phyloP scores from a whole-genome alignment of 2,797 vertebrate species.

The Enteromius afrohamiltoni region DNA sequence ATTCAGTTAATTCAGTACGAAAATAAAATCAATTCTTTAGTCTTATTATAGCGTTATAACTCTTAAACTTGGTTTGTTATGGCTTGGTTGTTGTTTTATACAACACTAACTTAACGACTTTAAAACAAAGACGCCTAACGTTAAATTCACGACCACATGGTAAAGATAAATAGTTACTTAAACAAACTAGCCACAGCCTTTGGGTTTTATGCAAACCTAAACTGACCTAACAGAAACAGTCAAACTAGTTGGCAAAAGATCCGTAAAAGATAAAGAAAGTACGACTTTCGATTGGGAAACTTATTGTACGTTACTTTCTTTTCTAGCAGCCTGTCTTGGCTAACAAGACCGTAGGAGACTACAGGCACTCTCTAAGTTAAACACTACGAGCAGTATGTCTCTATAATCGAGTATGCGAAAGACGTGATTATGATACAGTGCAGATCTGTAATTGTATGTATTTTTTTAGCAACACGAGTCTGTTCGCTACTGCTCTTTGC shows the following conservation, averaged over 20 bases:
- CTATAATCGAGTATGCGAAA: neutral
- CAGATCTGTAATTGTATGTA: neutral
- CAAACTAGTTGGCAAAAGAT: neutral
- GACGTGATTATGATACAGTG: neutral
- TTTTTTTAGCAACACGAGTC: neutral
- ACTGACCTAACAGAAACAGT: neutral
- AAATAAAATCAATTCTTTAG: neutral
- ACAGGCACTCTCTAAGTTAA: neutral
- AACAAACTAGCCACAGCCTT: neutral
- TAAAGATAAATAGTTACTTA: neutral
- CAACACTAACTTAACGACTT: neutral
- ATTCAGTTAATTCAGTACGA: neutral
- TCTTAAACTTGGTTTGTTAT: neutral
- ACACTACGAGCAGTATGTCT: neutral
- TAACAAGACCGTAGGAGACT: neutral
- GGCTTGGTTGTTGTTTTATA: neutral
- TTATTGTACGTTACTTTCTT: neutral
- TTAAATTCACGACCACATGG: neutral
- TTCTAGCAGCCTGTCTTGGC: neutral
- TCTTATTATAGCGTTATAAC: neutral
- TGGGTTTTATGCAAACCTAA: conserved; percentile 16
- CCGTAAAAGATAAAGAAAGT: neutral
- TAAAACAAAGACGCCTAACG: neutral
- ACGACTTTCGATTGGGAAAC: neutral
- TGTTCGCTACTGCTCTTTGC: neutral